Percentiles rank a stretch among this genome's conserved stretches.
phyloP scores from a whole-genome alignment of 1,140 invertebrate species.

The Charaxes varanes region DNA sequence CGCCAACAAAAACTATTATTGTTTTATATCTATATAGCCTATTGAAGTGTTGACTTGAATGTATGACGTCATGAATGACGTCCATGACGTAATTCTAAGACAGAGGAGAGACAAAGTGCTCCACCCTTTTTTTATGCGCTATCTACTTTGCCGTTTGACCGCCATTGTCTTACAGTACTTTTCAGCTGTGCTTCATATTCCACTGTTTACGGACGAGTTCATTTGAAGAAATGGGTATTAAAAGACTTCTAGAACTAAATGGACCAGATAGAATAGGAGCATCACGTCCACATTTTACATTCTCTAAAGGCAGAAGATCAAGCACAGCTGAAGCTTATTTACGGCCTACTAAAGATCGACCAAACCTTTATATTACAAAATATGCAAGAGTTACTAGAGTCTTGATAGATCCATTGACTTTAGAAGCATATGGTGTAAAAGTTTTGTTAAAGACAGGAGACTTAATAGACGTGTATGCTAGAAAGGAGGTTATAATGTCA shows the following conservation, averaged over 20 bases:
- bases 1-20: too few relatives aligned
- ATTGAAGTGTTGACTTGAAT: too few relatives aligned
- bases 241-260: constrained; percentile 43
- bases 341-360: constrained; percentile 66
- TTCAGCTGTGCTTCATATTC: too few relatives aligned
- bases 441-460: constrained; percentile 65
- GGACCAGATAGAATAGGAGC: constrained; percentile 44
- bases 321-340: constrained; percentile 79
- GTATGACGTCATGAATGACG: too few relatives aligned
- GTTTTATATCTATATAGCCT: too few relatives aligned
- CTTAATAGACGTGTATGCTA: constrained; percentile 60
- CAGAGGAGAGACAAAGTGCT: too few relatives aligned
- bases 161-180: too few relatives aligned
- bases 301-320: constrained; percentile 76
- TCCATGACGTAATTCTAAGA: too few relatives aligned
- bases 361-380: constrained; percentile 71
- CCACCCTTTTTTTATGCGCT: too few relatives aligned
- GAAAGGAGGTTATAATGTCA: constrained; percentile 79
- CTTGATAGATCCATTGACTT: constrained; percentile 79
- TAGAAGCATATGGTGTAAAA: constrained; percentile 77
- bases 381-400: constrained; percentile 61
- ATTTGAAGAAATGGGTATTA: constrained; percentile 47
- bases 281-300: constrained; percentile 72
- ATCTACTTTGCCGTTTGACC: too few relatives aligned
- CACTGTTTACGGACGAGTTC: too few relatives aligned